A percentile compares a stretch with the other conserved stretches of the same genome.
These are phyloP conservation scores for Champsocephalus esox DNA, from an alignment of 2,797 vertebrate genomes.

Conservation along the genomic window DNA sequence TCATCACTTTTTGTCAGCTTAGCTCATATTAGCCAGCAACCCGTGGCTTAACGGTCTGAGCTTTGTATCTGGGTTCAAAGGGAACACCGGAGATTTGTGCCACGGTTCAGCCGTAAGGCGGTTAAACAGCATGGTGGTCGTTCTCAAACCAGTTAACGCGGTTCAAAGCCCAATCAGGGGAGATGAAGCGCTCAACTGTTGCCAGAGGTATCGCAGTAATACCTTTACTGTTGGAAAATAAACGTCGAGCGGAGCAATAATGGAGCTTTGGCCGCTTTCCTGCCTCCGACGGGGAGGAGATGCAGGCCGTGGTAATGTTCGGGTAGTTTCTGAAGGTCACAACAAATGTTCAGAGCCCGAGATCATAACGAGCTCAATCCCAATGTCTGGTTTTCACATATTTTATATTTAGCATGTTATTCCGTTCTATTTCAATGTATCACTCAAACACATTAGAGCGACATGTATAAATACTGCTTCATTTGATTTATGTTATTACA, in stretches of 20 bases:
- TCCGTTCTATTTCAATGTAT: no score
- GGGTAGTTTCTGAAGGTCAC: no score
- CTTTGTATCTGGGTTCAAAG: slow-evolving; percentile 83
- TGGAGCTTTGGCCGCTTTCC: slow-evolving; percentile 30
- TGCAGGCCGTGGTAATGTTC: slow-evolving; percentile 1
- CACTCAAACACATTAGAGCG: no score
- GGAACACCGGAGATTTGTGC: slow-evolving; percentile 79
- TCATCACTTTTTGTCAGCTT: slow-evolving; percentile 86
- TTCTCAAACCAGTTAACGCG: slow-evolving; percentile 36
- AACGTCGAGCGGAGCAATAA: slow-evolving; percentile 35
- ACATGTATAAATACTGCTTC: no score
- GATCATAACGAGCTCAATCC: no score
- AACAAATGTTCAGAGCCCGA: no score
- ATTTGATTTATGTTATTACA: no score
- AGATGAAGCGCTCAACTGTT: slow-evolving; percentile 62
- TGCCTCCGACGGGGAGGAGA: slow-evolving; percentile 33
- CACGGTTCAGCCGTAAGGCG: slow-evolving; percentile 69
- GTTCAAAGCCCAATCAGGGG: slow-evolving; percentile 70
- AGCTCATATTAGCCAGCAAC: slow-evolving; percentile 85
- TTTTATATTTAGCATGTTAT: no score
- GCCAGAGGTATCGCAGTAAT: slow-evolving; percentile 57
- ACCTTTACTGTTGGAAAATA: slow-evolving; percentile 46
- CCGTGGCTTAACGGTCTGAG: slow-evolving; percentile 78
- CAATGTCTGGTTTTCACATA: no score
- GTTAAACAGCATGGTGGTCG: slow-evolving; percentile 70